Evolutionary conservation across 1,140 invertebrate genomes (phyloP).

Genomic region (Wasmannia auropunctata): DNA sequence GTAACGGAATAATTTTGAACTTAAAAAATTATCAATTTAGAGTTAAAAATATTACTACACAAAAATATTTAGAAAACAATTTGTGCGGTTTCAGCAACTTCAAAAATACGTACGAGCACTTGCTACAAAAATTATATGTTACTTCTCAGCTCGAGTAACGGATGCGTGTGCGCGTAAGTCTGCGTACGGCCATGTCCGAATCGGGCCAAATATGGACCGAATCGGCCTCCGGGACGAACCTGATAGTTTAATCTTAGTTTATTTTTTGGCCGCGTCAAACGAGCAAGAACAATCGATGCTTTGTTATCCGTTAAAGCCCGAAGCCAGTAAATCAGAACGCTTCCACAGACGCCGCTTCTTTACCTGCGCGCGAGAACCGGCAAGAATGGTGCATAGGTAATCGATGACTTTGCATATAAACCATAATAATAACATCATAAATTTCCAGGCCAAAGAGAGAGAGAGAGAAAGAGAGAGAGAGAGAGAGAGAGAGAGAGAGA

Average conservation of each 20-base stretch:
- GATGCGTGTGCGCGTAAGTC: not conserved
- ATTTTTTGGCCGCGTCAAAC: conserved; percentile 31
- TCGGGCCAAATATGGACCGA: conserved; percentile 61
- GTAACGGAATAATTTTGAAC: not conserved
- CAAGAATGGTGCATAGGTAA: conserved; percentile 37
- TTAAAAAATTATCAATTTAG: not conserved
- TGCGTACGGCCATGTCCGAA: conserved; percentile 31
- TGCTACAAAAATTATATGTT: not conserved
- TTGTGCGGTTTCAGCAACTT: not conserved
- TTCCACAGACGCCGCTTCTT: not conserved
- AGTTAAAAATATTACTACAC: not conserved
- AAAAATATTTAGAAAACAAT: not conserved
- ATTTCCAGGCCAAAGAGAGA: conserved; percentile 30
- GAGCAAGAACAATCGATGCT: conserved; percentile 57
- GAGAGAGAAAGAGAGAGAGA: too few relatives aligned
- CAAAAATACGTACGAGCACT: not conserved
- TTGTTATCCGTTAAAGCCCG: conserved; percentile 42
- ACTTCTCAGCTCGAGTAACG: conserved; percentile 8
- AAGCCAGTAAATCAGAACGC: conserved; percentile 30
- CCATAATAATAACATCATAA: conserved; percentile 47
- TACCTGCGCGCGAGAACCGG: conserved; percentile 12
- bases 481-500: too few relatives aligned
- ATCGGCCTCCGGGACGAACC: conserved; percentile 18
- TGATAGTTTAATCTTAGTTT: conserved; percentile 58
- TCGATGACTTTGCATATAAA: conserved; percentile 48